phyloP scores from a whole-genome alignment of 2,113 vertebrate species.

The Megaceryle maxima region DNA sequence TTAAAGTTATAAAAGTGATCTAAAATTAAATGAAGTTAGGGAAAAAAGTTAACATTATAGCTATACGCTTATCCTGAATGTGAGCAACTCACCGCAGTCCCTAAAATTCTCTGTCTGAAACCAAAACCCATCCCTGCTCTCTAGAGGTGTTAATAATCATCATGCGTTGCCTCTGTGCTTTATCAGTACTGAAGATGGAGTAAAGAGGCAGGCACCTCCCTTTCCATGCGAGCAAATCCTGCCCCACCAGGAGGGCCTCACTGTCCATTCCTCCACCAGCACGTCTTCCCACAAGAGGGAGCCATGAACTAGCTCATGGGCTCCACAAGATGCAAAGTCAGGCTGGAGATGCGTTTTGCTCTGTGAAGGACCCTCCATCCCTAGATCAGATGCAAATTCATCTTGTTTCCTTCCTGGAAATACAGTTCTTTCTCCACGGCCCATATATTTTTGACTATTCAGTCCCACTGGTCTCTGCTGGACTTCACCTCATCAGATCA shows the following conservation, averaged over 20 bases:
- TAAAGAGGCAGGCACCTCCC: no score
- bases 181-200: neutral
- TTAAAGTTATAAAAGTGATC: neutral
- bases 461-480: neutral
- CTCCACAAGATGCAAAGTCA: neutral
- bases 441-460: accelerated
- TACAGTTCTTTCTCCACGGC: neutral
- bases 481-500: neutral
- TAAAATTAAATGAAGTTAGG: neutral
- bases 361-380: neutral
- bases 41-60: neutral
- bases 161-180: accelerated
- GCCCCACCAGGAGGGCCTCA: no score
- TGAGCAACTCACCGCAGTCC: neutral
- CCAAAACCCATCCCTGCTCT: neutral
- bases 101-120: neutral
- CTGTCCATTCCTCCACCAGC: neutral
- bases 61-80: neutral
- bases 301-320: neutral
- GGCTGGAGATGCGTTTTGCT: accelerated
- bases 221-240: neutral
- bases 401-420: neutral
- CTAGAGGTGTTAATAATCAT: neutral
- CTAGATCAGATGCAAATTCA: neutral
- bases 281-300: neutral